Conservation (phyloP, 2,797 vertebrate species). For the Todus mexicanus region DNA sequence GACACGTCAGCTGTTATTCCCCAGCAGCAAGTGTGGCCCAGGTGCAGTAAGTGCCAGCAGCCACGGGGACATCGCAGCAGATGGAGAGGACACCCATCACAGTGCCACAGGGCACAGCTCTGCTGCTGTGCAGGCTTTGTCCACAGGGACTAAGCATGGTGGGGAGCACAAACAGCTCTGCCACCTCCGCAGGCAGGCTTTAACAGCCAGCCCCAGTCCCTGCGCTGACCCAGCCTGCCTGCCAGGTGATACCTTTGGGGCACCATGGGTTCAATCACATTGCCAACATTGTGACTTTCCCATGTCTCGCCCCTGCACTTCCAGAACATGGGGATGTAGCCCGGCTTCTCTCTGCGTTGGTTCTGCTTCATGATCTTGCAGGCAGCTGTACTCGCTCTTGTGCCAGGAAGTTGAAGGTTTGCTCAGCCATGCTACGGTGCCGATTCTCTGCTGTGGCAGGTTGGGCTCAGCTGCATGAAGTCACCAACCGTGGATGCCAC, state of each 20-base stretch:
- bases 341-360: accelerated
- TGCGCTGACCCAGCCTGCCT: not conserved
- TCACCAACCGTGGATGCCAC: not conserved
- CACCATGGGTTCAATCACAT: not conserved
- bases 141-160: too few relatives aligned
- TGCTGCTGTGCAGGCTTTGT: accelerated
- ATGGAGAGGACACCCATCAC: not conserved
- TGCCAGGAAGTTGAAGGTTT: not conserved
- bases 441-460: accelerated
- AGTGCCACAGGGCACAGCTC: not conserved
- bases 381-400: accelerated
- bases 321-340: not conserved
- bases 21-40: not conserved
- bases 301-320: not conserved
- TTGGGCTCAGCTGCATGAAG: not conserved
- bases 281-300: not conserved
- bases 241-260: not conserved
- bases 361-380: not conserved
- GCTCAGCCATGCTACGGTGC: accelerated
- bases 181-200: not conserved
- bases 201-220: not conserved
- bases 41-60: not conserved
- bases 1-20: not conserved
- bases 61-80: not conserved
- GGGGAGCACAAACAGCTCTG: not conserved